Evolutionary conservation across 2,797 vertebrate genomes (phyloP), one percentile per base, ranked within the genome.

Genomic region (Molossus alvarezi): DNA sequence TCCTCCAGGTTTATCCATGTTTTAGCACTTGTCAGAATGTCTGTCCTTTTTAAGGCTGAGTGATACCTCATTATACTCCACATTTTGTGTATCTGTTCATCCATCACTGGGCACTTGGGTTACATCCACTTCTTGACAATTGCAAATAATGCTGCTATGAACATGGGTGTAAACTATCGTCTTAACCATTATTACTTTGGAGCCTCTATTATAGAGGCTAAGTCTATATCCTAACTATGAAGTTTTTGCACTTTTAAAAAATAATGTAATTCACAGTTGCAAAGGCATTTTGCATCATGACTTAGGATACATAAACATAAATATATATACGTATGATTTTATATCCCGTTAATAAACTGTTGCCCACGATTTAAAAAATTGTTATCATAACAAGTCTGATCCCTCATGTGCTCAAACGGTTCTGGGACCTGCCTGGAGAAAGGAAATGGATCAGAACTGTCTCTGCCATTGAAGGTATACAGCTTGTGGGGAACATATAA

Each of bases 221-320:
- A 79, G 64, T 69, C 20, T 79, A 25, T 79, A 75, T 13, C 4
- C 64, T 77, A 94, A 69, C 0, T 55, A 21, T 17, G 17, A 33
- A n/a, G 13, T 25, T 91, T 81, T 88, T 67, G 55, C 88, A 57
- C 23, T 25, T 92, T 62, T 37, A 7, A 17, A 84, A 90, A 88
- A 85, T 29, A 29, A 67, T 80, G 5, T 64, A 79, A 83, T 84
- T 53, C 10, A 67, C 3, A 81, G 37, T n/a, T 10, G 51, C 23
- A 82, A 81, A 81, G 25, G 8, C 7, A 73, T 82, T 82, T 86
- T 88, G 21, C n/a, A 76, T 65, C 5, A 29, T 81, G 58, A 89
- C 9, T 37, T 27, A 94, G 25, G 14, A 77, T 27, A 17, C 2
- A n/a, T 27, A 65, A 48, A 71, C 1, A 25, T 29, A 80, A 27